A percentile compares a stretch with the other conserved stretches of the same genome.
Evolutionary conservation across 2,113 vertebrate genomes (phyloP).

Genomic region (Pitta sordida): DNA sequence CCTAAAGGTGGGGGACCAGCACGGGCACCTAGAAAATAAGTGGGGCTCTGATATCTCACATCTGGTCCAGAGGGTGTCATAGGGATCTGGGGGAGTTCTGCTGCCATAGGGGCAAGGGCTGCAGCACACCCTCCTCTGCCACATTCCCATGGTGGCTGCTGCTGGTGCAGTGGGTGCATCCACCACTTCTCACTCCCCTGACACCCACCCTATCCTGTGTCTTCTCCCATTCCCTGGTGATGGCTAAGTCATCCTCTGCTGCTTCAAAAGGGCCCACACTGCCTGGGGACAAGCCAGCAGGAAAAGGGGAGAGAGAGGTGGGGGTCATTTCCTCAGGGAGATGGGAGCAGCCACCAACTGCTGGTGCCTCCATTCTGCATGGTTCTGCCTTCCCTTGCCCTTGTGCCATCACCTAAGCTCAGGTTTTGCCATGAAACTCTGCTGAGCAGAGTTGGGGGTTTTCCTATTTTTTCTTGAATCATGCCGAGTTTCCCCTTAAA

Average conservation of each 20-base stretch:
- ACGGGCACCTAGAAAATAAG: neutral
- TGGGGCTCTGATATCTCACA: neutral
- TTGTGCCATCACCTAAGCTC: neutral
- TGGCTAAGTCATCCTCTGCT: neutral
- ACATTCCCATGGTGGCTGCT: neutral
- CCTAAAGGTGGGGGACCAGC: neutral
- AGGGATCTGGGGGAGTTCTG: neutral
- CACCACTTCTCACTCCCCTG: neutral
- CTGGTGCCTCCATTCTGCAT: neutral
- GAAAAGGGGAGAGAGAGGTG: neutral
- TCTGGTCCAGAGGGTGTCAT: neutral
- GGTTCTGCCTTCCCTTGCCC: neutral
- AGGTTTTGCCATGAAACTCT: neutral
- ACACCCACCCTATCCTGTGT: rapidly evolving
- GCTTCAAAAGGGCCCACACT: neutral
- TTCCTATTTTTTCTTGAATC: neutral
- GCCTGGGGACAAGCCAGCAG: neutral
- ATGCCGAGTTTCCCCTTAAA: neutral
- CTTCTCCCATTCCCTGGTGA: neutral
- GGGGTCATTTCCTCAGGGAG: neutral
- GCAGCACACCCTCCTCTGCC: neutral
- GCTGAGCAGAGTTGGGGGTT: neutral
- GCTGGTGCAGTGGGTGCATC: rapidly evolving
- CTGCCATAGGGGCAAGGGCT: neutral
- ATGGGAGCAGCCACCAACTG: neutral